Conservation (phyloP, 1,140 invertebrate species). For the Heliconius eleuchia region DNA sequence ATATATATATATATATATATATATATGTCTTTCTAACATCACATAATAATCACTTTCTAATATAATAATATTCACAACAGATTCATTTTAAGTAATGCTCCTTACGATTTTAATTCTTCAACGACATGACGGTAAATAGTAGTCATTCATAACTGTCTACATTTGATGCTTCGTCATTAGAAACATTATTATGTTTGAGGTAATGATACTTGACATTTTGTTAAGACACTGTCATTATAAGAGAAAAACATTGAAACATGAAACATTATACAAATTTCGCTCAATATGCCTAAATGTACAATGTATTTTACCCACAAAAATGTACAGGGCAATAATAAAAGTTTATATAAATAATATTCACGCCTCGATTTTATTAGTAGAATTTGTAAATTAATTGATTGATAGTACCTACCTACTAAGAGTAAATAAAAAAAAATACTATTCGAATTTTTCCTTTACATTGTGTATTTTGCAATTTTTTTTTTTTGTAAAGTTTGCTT, state of each 20-base stretch:
- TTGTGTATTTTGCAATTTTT: too few relatives aligned
- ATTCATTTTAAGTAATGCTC: background rate
- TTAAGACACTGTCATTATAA: background rate
- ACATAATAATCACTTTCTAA: background rate
- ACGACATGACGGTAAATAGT: background rate
- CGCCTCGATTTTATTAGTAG: too few relatives aligned
- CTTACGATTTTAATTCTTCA: background rate
- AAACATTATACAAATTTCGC: background rate
- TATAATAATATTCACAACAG: background rate
- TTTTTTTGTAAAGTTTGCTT: too few relatives aligned
- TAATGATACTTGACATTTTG: constrained; percentile 1
- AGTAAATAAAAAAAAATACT: too few relatives aligned
- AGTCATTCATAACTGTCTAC: background rate
- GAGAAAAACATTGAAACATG: background rate
- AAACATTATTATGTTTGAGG: background rate
- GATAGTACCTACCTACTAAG: too few relatives aligned
- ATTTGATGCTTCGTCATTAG: background rate
- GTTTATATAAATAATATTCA: too few relatives aligned
- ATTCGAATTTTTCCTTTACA: too few relatives aligned
- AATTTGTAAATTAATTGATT: too few relatives aligned
- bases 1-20: too few relatives aligned
- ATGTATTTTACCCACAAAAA: too few relatives aligned
- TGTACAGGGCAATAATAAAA: too few relatives aligned
- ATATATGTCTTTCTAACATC: background rate
- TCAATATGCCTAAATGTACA: too few relatives aligned